Evolutionary conservation across 2,888 invertebrate species (phyloP), one percentile per base, ranked within the genome.

Genomic region (Brachyopa scutellaris): DNA sequence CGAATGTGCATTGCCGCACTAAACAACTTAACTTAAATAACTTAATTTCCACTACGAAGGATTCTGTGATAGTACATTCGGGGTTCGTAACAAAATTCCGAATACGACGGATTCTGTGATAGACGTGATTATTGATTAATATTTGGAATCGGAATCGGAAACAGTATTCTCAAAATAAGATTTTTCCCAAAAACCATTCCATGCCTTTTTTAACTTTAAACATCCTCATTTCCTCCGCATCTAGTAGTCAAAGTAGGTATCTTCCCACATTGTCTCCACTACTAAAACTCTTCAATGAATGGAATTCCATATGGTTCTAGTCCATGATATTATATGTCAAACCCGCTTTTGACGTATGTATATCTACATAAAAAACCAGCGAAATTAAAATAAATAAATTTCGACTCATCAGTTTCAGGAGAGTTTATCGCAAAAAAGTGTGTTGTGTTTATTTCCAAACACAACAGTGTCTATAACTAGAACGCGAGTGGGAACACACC

Each of bases 401-500:
- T 49, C 40, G 38, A 9, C 36, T 3, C 4, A 26, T 6, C 4
- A 26, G 57, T 57, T 26, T 26, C 26, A 5, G n/a, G n/a, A n/a
- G n/a, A n/a, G 70, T 61, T 70, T 59, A 70, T 61, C 7, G 55
- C 42, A n/a, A 64, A 64, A 73, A 70, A 40, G 11, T 57, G 19
- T 57, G 11, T 26, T 7, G 38, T 57, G 55, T 57, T 66, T 64
- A 31, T 49, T 53, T 40, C 45, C 53, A 6, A 19, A 15, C n/a
- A 59, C 19, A 47, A 55, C 62, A 49, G 55, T 40, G 73, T 55
- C 40, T 67, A 49, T 57, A 69, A 38, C 23, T 69, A 49, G 57
- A 57, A 57, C 49, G 80, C 42, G 62, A 49, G 55, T 80, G 74
- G 69, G 31, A 69, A 59, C 57, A 80, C 80, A 69, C 62, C 69